These are phyloP conservation scores for Muscicapa comitata DNA, from an alignment of 2,797 vertebrate genomes.

Conservation along the genomic window DNA sequence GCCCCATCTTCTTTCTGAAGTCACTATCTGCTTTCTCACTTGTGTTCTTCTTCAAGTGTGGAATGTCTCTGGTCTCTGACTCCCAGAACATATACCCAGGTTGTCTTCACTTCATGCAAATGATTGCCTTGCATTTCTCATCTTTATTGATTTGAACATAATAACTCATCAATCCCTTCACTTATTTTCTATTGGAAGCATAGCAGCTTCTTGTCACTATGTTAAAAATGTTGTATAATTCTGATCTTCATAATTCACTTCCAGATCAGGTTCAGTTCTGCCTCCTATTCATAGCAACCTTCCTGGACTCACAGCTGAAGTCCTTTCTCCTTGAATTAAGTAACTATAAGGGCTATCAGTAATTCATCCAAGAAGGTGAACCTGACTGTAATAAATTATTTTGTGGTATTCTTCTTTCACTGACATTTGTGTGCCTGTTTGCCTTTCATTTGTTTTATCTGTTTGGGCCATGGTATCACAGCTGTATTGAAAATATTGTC, in stretches of 20 bases:
- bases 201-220: background rate
- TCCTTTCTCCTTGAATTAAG: background rate
- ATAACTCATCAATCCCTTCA: background rate
- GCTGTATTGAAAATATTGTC: background rate
- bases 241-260: background rate
- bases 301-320: background rate
- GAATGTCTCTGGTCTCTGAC: background rate
- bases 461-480: background rate
- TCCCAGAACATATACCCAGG: background rate
- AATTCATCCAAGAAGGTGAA: background rate
- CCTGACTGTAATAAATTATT: background rate
- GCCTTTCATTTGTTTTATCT: background rate
- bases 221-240: background rate
- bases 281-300: background rate
- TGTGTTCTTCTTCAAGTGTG: background rate
- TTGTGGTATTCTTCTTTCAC: background rate
- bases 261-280: background rate
- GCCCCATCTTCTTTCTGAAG: background rate
- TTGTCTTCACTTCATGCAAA: background rate
- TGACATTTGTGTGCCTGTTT: background rate
- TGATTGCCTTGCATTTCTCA: background rate
- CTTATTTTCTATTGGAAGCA: background rate
- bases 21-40: background rate
- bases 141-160: background rate
- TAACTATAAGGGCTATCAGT: background rate